Evolutionary conservation across 2,797 vertebrate species (phyloP).

Genomic region (Simalia tracyae): DNA sequence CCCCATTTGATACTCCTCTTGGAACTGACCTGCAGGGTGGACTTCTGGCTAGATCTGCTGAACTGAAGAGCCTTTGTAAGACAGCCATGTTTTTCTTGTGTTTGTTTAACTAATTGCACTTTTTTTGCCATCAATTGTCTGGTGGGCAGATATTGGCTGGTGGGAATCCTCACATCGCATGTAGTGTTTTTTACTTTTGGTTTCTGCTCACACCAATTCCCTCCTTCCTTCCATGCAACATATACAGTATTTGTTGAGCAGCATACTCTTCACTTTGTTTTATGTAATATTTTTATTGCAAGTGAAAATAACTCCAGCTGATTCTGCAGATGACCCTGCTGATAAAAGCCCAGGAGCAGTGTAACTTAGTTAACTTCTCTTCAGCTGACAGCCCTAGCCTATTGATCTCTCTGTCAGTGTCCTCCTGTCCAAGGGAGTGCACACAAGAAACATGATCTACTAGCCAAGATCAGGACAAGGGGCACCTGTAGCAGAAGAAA

Average conservation of each 20-base stretch:
- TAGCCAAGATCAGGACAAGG: background rate
- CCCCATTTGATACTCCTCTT: background rate
- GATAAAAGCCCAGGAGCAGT: background rate
- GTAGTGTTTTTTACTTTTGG: background rate
- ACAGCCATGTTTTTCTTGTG: background rate
- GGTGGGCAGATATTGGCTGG: background rate
- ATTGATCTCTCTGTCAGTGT: background rate
- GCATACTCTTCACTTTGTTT: background rate
- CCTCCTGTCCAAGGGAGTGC: background rate
- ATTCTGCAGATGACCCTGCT: background rate
- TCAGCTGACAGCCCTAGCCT: background rate
- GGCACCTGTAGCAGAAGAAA: background rate
- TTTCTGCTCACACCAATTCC: background rate
- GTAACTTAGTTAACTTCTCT: background rate
- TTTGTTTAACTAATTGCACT: background rate
- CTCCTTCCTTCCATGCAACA: background rate
- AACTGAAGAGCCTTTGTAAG: background rate
- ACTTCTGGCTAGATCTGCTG: background rate
- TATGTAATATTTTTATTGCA: background rate
- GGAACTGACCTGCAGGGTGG: background rate
- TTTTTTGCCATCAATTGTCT: background rate
- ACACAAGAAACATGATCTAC: background rate
- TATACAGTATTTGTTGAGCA: background rate
- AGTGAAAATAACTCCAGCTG: background rate
- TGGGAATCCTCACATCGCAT: background rate